Conservation (phyloP, 2,797 vertebrate genomes). For the Chromobotia macracanthus region DNA sequence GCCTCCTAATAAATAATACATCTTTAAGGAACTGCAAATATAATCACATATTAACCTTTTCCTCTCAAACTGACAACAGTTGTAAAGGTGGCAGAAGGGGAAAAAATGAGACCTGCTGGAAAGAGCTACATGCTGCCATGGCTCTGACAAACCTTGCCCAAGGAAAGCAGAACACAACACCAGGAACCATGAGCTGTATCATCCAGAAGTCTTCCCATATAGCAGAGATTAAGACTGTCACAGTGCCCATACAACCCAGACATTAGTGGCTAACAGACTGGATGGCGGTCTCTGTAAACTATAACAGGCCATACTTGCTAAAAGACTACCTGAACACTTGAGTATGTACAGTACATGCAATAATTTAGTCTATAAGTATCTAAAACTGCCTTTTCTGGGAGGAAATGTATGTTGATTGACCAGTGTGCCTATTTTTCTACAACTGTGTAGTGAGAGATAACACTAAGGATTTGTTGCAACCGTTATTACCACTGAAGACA, state of each 20-base stretch:
- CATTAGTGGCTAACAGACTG: constrained; percentile 61
- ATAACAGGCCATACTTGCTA: not conserved
- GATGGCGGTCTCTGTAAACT: not conserved
- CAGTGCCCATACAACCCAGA: constrained; percentile 87
- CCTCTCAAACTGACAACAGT: constrained; percentile 23
- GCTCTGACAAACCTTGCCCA: constrained; percentile 97
- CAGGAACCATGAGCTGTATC: constrained; percentile 96
- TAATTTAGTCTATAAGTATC: constrained; percentile 30
- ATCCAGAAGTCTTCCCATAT: constrained; percentile 99
- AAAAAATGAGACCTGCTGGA: constrained; percentile 97
- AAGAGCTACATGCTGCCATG: constrained; percentile 98
- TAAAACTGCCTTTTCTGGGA: constrained; percentile 32
- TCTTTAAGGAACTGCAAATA: not conserved
- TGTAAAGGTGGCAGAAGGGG: constrained; percentile 69
- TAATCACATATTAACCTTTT: constrained; percentile 17
- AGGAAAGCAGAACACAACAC: constrained; percentile 82
- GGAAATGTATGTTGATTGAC: constrained; percentile 48
- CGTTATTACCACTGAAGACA: constrained; percentile 29
- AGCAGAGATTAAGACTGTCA: constrained; percentile 99
- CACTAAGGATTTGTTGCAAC: constrained; percentile 28
- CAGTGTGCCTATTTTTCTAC: constrained; percentile 51
- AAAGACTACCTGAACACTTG: constrained; percentile 33
- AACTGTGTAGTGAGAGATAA: constrained; percentile 24
- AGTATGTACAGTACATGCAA: constrained; percentile 31
- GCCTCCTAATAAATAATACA: not conserved